Base-by-base conservation (phyloP, 2,113 vertebrate species). In the Cynopterus brachyotis region DNA sequence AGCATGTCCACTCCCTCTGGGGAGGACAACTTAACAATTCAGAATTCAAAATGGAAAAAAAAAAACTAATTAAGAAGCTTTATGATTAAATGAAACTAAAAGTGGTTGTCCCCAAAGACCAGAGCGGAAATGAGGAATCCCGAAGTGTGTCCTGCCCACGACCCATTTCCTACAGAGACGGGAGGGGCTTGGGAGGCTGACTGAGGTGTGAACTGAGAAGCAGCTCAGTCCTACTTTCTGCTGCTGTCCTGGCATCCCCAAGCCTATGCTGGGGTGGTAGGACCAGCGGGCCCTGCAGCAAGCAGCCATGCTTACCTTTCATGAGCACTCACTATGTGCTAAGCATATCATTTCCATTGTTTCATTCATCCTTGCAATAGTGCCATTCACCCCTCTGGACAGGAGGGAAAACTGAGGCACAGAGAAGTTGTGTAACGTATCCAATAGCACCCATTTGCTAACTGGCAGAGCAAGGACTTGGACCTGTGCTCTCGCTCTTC, bases 11-110 rank as follows among this genome's bases (percentile, higher is more conserved):
- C 67, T 35, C 79, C 57, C 55, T 69, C 67, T 62, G 93, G 60
- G 80, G 37, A 91, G 80, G 89, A 42, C 50, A 76, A 90, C 81
- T 94, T 91, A 95, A 96, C 90, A 72, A 95, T 97, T 95, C 91
- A 62, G 95, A 93, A 98, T 96, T 89, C 69, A 95, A 84, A 92
- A 92, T 66, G 35, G 42, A 3, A 67, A 53, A 62, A 95, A 97
- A 96, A 97, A 97, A 97, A n/a, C 98, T 98, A 98, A 98, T 99
- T 99, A 98, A 98, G 98, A 98, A 98, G 91, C 96, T 96, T 97
- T 97, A 97, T 97, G 98, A 98, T 98, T 98, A 98, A 98, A 98
- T 98, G 98, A 98, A 98, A 98, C 95, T 81, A 85, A 97, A 98
- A 97, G 95, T 96, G 79, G 98, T 96, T 97, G 98, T 98, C 98